Conservation (phyloP, 2,888 invertebrate species). For the Stratiomys singularior region DNA sequence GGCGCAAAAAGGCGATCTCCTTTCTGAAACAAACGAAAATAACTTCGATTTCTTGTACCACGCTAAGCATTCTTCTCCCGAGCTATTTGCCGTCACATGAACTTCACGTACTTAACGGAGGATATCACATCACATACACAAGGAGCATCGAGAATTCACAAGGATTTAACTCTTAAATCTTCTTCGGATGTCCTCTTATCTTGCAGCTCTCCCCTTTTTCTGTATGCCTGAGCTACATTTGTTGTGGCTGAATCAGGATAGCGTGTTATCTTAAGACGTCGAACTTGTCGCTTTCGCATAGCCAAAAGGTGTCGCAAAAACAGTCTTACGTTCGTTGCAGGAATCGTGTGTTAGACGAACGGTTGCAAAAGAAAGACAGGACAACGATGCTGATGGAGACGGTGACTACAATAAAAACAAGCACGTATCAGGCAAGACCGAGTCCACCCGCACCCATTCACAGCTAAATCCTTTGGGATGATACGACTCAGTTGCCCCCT, state of each 20-base stretch:
- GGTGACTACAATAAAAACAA: slow-evolving; percentile 9
- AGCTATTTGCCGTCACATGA: neutral
- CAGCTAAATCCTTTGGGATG: slow-evolving; percentile 6
- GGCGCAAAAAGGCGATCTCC: slow-evolving; percentile 22
- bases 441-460: slow-evolving; percentile 24
- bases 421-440: neutral
- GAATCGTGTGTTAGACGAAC: neutral
- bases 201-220: slow-evolving; percentile 30
- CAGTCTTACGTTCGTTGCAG: neutral
- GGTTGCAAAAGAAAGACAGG: neutral
- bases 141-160: neutral
- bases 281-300: neutral
- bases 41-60: slow-evolving; percentile 24
- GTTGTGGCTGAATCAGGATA: slow-evolving; percentile 17
- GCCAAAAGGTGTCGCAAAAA: slow-evolving; percentile 26
- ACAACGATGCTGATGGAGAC: neutral
- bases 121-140: neutral
- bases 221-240: slow-evolving; percentile 7
- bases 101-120: neutral
- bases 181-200: slow-evolving; percentile 40
- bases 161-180: slow-evolving; percentile 22
- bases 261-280: neutral
- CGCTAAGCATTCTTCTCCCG: slow-evolving; percentile 6
- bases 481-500: slow-evolving; percentile 16
- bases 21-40: slow-evolving; percentile 1